A percentile compares a stretch with the other conserved stretches of the same genome.
Conservation (phyloP, 30 jellyfish, hydroid and myxozoan species). For the Turritopsis rubra region DNA sequence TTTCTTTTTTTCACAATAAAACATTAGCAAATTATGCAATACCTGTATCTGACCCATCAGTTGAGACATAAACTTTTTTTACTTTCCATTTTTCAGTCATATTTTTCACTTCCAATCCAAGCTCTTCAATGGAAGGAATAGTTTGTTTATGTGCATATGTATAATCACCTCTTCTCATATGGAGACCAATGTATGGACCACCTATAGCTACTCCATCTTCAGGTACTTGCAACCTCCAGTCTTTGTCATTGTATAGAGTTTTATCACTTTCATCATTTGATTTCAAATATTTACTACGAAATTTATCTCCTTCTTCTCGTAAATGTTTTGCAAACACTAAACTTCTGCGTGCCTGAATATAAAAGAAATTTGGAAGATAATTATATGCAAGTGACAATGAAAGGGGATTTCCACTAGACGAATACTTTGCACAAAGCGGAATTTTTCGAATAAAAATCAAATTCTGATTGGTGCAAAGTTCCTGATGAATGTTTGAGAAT, state of each 20-base stretch:
- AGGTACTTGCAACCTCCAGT: conserved; percentile 84
- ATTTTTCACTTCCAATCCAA: conserved; percentile 41
- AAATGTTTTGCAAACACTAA: conserved; percentile 79
- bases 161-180: conserved; percentile 84
- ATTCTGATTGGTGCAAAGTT: not conserved
- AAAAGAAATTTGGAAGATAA: not conserved
- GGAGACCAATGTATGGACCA: conserved; percentile 82
- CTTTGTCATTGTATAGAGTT: conserved; percentile 67
- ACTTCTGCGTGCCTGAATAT: conserved; percentile 82
- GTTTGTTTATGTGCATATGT: conserved; percentile 65
- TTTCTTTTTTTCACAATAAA: too few species aligned
- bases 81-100: conserved; percentile 53
- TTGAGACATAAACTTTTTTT: conserved; percentile 53
- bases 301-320: conserved; percentile 66
- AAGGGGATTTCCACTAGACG: too few species aligned
- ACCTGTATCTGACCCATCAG: conserved; percentile 85
- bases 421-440: too few species aligned
- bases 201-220: conserved; percentile 87
- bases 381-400: not conserved
- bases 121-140: conserved; percentile 77
- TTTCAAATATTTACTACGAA: conserved; percentile 50
- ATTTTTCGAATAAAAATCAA: not conserved
- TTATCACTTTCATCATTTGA: conserved; percentile 63
- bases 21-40: not conserved
- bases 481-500: too few species aligned